These are phyloP conservation scores for Pteria penguin DNA, from an alignment of 2,888 invertebrate species.

Conservation along the genomic window DNA sequence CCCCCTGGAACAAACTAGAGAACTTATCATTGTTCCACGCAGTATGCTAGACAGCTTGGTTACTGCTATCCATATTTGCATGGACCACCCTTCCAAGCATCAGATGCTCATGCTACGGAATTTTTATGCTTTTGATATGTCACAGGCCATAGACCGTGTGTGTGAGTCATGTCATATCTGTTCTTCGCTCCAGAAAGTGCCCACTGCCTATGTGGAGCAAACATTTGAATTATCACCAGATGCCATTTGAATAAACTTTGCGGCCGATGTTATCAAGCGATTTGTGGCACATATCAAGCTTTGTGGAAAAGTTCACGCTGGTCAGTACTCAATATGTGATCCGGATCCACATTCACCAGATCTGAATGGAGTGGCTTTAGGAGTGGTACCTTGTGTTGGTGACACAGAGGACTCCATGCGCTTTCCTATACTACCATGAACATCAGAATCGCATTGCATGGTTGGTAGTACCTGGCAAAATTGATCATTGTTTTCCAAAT, in stretches of 20 bases:
- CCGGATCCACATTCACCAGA: no score
- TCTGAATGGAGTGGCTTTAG: no score
- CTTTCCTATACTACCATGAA: no score
- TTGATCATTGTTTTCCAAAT: conserved; percentile 24
- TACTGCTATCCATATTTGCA: conserved; percentile 52
- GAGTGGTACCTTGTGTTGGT: no score
- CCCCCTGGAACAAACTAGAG: conserved; percentile 17
- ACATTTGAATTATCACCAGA: conserved; percentile 49
- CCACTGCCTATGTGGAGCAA: conserved; percentile 48
- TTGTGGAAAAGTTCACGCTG: no score
- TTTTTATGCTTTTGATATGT: conserved; percentile 53
- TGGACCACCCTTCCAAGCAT: conserved; percentile 53
- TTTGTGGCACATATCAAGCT: no score
- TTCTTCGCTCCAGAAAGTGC: conserved; percentile 49
- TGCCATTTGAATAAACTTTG: conserved; percentile 49
- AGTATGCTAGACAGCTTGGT: conserved; percentile 49
- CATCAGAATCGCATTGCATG: no score
- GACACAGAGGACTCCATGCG: no score
- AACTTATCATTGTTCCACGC: conserved; percentile 54
- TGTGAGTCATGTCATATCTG: conserved; percentile 50
- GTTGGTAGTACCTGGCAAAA: no score
- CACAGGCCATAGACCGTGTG: conserved; percentile 34
- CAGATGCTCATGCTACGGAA: conserved; percentile 50
- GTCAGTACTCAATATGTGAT: no score
- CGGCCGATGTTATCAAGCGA: conserved; percentile 57